phyloP scores from a whole-genome alignment of 1,140 invertebrate genomes.

The Sitodiplosis mosellana region DNA sequence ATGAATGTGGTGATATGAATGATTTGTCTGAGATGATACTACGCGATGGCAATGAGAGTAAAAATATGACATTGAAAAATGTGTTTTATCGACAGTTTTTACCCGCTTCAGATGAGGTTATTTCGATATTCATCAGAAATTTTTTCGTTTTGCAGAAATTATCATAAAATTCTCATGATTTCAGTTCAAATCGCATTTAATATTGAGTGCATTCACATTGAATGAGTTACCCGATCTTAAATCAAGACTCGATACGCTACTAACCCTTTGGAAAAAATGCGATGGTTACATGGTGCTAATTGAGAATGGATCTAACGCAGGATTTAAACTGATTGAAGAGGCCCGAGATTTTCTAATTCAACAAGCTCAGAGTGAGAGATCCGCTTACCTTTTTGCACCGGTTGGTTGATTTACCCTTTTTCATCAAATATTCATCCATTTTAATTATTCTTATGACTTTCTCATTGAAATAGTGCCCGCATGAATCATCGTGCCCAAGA shows the following conservation, averaged over 20 bases:
- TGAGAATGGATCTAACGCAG: constrained; percentile 64
- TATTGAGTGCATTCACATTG: constrained; percentile 61
- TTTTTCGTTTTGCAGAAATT: background rate
- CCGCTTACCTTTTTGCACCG: constrained; percentile 51
- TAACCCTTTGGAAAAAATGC: constrained; percentile 75
- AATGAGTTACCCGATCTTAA: constrained; percentile 54
- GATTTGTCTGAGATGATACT: constrained; percentile 54
- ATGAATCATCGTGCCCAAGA: constrained; percentile 55
- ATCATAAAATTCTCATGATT: constrained; percentile 7
- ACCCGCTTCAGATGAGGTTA: constrained; percentile 33
- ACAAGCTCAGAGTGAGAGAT: constrained; percentile 19
- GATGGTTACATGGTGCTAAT: constrained; percentile 62
- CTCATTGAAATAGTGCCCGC: constrained; percentile 48
- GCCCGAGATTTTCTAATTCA: constrained; percentile 51
- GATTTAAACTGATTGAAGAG: constrained; percentile 59
- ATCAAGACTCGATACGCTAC: constrained; percentile 45
- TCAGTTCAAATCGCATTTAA: constrained; percentile 57
- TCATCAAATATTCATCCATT: no score
- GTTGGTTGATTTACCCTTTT: constrained; percentile 36
- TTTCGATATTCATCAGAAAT: no score
- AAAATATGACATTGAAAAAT: constrained; percentile 32
- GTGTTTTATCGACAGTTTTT: constrained; percentile 66
- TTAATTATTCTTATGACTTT: constrained; percentile 7
- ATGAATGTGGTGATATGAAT: constrained; percentile 60
- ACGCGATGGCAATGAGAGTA: constrained; percentile 37